phyloP scores from a whole-genome alignment of 2,113 vertebrate species.

The Corydoras sp. region DNA sequence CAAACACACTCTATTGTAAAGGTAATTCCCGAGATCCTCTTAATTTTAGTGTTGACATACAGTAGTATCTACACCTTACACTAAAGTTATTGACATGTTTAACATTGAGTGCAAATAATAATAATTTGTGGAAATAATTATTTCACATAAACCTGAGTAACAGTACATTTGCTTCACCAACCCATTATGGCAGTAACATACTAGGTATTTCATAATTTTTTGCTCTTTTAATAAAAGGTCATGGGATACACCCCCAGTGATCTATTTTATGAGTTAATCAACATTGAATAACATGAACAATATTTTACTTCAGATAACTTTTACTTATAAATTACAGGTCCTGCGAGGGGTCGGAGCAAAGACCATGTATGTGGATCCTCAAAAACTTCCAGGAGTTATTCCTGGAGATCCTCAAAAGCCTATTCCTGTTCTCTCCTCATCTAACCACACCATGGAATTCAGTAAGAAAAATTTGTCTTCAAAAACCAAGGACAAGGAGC shows the following conservation, averaged over 20 bases:
- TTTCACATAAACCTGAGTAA: no score
- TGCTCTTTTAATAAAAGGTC: no score
- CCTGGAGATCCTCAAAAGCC: conserved; percentile 65
- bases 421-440: conserved; percentile 66
- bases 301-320: not conserved
- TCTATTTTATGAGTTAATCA: not conserved
- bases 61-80: no score
- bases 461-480: conserved; percentile 8
- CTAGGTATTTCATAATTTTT: no score
- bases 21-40: conserved; percentile 36
- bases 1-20: conserved; percentile 57
- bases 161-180: no score
- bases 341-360: conserved; percentile 58
- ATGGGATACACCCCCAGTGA: not conserved
- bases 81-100: no score
- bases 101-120: no score
- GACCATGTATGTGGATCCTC: conserved; percentile 59
- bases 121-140: no score
- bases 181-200: no score
- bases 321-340: conserved; percentile 46
- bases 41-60: no score
- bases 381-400: conserved; percentile 66
- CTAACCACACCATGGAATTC: conserved; percentile 47
- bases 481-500: conserved; percentile 37
- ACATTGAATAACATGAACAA: not conserved